Evolutionary conservation across 2,888 invertebrate species (phyloP), one percentile per base, ranked within the genome.

Genomic region (Crossocerus cetratus): DNA sequence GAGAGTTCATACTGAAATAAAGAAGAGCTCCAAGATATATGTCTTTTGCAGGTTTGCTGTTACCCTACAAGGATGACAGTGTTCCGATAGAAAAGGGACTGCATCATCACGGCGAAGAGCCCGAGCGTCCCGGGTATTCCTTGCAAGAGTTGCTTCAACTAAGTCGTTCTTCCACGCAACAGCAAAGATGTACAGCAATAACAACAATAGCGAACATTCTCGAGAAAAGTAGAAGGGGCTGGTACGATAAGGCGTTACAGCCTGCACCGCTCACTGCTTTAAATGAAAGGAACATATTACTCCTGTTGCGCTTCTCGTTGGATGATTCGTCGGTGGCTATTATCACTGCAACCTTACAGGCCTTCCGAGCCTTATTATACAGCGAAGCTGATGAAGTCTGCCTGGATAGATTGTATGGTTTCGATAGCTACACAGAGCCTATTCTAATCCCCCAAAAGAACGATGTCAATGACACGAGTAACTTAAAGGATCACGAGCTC

Each of bases 101-200:
- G 16, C 97, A 97, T 90, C 96, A 98, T 89, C 99, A 99, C 90
- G 98, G 98, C 0, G 96, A 97, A 78, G 98, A 99, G 89, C 95
- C 97, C 5, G 95, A 95, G 74, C 92, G 97, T 73, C 96, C 98
- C 2, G 98, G 98, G 0, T 99, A 98, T 89, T 94, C 97, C 0
- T 89, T 99, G 13, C 95, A 96, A 80, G 99, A 99, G 91, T 90
- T 98, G 0, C 94, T 98, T 83, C 94, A 96, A 75, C 91, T 98
- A 1, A 94, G 95, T 72, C 92, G 94, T 65, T 96, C 96, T 0
- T 92, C 94, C 55, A 92, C 96, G n/a, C 92, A 93, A 18, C 97
- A 97, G 85, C 98, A 99, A 90, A 93, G 97, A 83, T 93, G 94
- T 0, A 92, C 96, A 65, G 96, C 97, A 0, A 91, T 98, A 16